Evolutionary conservation across 1,140 invertebrate species (phyloP).

Genomic region (Grapholita molesta): DNA sequence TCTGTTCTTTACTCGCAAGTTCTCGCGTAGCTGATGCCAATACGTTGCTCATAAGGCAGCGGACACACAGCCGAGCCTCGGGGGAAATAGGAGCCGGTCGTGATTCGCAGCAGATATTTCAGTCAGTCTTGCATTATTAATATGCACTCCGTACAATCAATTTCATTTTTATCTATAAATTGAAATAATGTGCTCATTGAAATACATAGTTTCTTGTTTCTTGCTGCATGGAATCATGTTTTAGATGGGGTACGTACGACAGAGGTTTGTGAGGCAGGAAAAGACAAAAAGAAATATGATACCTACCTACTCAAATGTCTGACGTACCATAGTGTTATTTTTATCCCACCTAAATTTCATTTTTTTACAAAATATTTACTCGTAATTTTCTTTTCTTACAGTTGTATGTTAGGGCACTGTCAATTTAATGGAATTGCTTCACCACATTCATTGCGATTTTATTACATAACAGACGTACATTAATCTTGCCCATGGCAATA

Average conservation of each 20-base stretch:
- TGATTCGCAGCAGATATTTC: constrained; percentile 1
- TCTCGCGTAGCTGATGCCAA: not conserved
- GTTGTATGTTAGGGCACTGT: not conserved
- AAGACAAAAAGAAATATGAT: too few relatives aligned
- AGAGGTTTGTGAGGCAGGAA: too few relatives aligned
- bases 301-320: too few relatives aligned
- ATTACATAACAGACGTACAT: constrained; percentile 6
- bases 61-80: not conserved
- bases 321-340: too few relatives aligned
- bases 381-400: too few relatives aligned
- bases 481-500: not conserved
- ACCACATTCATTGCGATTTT: not conserved
- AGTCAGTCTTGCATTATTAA: constrained; percentile 11
- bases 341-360: too few relatives aligned
- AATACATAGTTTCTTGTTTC: too few relatives aligned
- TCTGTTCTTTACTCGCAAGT: not conserved
- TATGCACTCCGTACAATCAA: not conserved
- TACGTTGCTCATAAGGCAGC: not conserved
- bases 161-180: not conserved
- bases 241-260: too few relatives aligned
- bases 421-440: not conserved
- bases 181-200: not conserved
- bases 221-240: too few relatives aligned
- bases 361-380: too few relatives aligned
- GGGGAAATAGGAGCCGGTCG: not conserved